Conservation (phyloP, 2,888 invertebrate species). For the Ophion costatus region DNA sequence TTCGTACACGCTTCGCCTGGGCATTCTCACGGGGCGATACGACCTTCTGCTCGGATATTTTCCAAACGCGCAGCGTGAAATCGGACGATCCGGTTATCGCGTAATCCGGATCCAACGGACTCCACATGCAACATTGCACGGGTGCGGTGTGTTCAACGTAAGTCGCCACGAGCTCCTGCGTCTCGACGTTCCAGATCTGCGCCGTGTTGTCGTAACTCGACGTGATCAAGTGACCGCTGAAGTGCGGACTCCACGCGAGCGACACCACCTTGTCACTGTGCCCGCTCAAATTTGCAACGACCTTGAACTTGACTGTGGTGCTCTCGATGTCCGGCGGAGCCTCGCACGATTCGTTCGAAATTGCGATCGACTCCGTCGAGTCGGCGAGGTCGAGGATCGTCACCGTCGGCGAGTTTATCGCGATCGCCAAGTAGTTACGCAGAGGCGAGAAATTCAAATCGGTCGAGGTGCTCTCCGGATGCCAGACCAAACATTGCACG, state of each 20-base stretch:
- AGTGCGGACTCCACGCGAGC: constrained; percentile 89
- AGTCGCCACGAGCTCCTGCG: constrained; percentile 85
- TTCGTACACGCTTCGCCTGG: constrained; percentile 40
- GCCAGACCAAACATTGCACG: constrained; percentile 89
- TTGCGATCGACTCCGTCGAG: constrained; percentile 51
- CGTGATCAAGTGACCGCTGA: constrained; percentile 87
- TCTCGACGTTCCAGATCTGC: constrained; percentile 88
- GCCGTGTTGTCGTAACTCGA: constrained; percentile 89
- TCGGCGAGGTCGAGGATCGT: constrained; percentile 84
- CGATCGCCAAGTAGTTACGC: constrained; percentile 87
- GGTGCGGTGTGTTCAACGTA: constrained; percentile 86
- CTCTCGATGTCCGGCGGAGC: constrained; percentile 62
- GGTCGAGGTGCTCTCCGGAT: constrained; percentile 87
- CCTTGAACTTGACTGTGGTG: constrained; percentile 68
- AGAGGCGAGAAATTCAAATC: constrained; percentile 85
- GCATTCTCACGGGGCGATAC: constrained; percentile 84
- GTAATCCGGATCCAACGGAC: constrained; percentile 86
- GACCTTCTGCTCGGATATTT: constrained; percentile 72
- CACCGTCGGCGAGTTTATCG: constrained; percentile 85
- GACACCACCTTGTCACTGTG: constrained; percentile 86
- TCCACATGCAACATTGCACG: constrained; percentile 87
- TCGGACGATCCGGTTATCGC: constrained; percentile 89
- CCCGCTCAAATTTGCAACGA: constrained; percentile 82
- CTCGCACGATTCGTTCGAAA: constrained; percentile 68
- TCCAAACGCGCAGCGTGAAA: constrained; percentile 88